Conservation (phyloP, 2,797 vertebrate genomes). For the Masticophis lateralis region DNA sequence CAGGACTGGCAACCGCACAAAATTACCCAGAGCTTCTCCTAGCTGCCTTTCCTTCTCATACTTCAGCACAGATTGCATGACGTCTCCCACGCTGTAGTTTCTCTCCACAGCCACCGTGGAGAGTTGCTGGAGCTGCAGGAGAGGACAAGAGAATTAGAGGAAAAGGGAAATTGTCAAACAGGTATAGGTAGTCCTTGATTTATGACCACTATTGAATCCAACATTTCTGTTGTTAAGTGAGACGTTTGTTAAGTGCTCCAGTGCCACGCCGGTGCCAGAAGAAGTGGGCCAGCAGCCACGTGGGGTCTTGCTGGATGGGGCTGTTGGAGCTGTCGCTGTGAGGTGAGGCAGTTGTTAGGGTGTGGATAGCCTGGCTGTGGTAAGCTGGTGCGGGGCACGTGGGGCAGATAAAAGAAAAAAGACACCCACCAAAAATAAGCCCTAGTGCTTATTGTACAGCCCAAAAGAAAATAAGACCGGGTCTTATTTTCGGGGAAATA, state of each 20-base stretch:
- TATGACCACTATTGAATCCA: neutral
- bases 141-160: neutral
- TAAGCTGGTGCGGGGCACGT: too few relatives aligned
- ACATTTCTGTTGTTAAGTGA: neutral
- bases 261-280: rapidly evolving
- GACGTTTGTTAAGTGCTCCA: neutral
- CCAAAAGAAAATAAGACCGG: neutral
- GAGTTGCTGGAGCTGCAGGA: slow-evolving; percentile 58
- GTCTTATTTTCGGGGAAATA: neutral
- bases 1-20: slow-evolving; percentile 56
- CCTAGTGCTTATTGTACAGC: neutral
- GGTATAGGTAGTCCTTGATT: neutral
- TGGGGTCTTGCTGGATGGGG: too few relatives aligned
- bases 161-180: neutral
- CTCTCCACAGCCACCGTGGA: slow-evolving; percentile 54
- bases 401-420: too few relatives aligned
- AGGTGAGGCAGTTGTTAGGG: too few relatives aligned
- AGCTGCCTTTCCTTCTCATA: slow-evolving; percentile 62
- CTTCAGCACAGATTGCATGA: slow-evolving; percentile 55
- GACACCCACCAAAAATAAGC: too few relatives aligned
- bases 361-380: too few relatives aligned
- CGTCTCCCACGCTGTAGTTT: slow-evolving; percentile 51
- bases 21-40: slow-evolving; percentile 54
- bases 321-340: too few relatives aligned
- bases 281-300: too few relatives aligned